phyloP scores from a whole-genome alignment of 2,113 vertebrate genomes.

The Euleptes europaea region DNA sequence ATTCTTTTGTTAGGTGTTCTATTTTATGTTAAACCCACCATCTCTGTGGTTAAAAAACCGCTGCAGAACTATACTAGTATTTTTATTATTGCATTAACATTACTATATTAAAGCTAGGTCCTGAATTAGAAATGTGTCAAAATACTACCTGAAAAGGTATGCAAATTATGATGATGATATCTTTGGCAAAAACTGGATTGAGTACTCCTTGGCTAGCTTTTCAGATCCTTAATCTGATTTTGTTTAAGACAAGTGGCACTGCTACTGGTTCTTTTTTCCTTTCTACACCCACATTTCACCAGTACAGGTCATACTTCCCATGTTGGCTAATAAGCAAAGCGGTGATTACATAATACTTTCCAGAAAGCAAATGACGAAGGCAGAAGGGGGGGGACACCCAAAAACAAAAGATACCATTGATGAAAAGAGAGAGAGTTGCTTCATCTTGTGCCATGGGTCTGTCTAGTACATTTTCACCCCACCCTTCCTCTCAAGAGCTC shows the following conservation, averaged over 20 bases:
- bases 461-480: no score
- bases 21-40: not conserved
- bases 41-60: slow-evolving; percentile 30
- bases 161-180: slow-evolving; percentile 11
- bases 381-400: not conserved
- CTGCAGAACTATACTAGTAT: not conserved
- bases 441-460: not conserved
- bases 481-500: no score
- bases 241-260: slow-evolving; percentile 51
- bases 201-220: not conserved
- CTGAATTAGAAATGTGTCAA: not conserved
- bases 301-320: slow-evolving; percentile 51
- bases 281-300: slow-evolving; percentile 53
- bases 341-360: slow-evolving; percentile 37
- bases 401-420: no score
- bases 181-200: slow-evolving; percentile 32
- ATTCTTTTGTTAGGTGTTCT: not conserved
- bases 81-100: not conserved
- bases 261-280: not conserved
- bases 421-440: not conserved
- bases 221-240: slow-evolving; percentile 24
- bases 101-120: slow-evolving; percentile 7
- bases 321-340: slow-evolving; percentile 66
- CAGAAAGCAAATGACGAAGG: not conserved
- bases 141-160: not conserved